Evolutionary conservation across 2,888 invertebrate species (phyloP).

Genomic region (Anarsia innoxiella): DNA sequence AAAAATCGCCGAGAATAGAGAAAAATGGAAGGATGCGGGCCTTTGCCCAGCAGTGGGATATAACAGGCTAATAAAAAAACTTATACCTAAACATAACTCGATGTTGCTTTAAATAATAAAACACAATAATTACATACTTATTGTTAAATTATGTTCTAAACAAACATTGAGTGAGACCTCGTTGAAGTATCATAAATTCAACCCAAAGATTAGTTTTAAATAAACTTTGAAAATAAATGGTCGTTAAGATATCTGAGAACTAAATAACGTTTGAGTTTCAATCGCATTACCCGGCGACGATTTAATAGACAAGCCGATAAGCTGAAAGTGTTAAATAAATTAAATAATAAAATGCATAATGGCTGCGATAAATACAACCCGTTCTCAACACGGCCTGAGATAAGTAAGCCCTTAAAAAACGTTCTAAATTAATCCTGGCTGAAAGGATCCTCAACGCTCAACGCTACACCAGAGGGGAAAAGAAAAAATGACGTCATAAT

Average conservation of each 20-base stretch:
- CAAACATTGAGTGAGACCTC: no score
- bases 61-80: no score
- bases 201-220: constrained; percentile 11
- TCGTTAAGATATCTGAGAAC: constrained; percentile 43
- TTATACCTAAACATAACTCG: no score
- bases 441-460: constrained; percentile 58
- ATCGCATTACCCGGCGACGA: constrained; percentile 63
- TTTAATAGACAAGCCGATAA: constrained; percentile 71
- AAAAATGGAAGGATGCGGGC: no score
- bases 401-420: constrained; percentile 72
- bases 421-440: constrained; percentile 69
- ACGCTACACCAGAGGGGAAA: constrained; percentile 38
- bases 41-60: no score
- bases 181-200: constrained; percentile 5
- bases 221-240: constrained; percentile 13
- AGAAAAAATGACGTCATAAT: constrained; percentile 71
- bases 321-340: constrained; percentile 70
- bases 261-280: constrained; percentile 59
- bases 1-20: no score
- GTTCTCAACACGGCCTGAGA: constrained; percentile 59
- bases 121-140: no score
- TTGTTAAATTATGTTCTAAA: no score
- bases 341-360: constrained; percentile 75
- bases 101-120: no score
- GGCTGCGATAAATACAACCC: constrained; percentile 70